Evolutionary conservation across 2,113 vertebrate species (phyloP).

Genomic region (Tragelaphus buxtoni): DNA sequence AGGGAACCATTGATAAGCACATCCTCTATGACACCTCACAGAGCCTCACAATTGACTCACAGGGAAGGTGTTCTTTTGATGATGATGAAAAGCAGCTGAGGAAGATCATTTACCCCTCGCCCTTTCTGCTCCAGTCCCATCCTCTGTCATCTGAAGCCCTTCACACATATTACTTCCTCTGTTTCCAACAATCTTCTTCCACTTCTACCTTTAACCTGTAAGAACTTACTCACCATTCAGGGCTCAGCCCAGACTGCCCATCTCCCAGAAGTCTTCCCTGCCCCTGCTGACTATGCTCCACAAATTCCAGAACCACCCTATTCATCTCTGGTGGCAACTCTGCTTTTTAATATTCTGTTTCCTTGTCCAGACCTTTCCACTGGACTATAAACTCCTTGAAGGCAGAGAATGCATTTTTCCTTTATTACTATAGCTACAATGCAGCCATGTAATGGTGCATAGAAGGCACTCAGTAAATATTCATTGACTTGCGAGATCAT

Average conservation of each 20-base stretch:
- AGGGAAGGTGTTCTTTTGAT: neutral
- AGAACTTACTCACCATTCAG: neutral
- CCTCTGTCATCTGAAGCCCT: neutral
- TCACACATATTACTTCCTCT: neutral
- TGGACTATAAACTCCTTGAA: neutral
- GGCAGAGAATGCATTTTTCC: neutral
- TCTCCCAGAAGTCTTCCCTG: neutral
- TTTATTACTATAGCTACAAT: neutral
- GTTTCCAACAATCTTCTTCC: neutral
- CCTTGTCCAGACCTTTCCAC: neutral
- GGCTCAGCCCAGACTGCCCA: neutral
- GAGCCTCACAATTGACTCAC: neutral
- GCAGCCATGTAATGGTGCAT: neutral
- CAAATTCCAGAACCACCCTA: neutral
- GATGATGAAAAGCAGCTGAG: neutral
- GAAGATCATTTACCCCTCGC: too few relatives aligned
- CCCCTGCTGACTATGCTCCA: neutral
- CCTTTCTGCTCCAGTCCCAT: neutral
- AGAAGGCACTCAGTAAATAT: neutral
- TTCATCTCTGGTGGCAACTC: neutral
- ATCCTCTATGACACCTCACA: too few relatives aligned
- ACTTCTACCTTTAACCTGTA: neutral
- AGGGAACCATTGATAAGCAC: too few relatives aligned
- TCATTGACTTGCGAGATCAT: neutral
- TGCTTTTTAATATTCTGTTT: neutral